Conservation (phyloP, 1,140 invertebrate species). For the Scaptodrosophila lebanonensis region DNA sequence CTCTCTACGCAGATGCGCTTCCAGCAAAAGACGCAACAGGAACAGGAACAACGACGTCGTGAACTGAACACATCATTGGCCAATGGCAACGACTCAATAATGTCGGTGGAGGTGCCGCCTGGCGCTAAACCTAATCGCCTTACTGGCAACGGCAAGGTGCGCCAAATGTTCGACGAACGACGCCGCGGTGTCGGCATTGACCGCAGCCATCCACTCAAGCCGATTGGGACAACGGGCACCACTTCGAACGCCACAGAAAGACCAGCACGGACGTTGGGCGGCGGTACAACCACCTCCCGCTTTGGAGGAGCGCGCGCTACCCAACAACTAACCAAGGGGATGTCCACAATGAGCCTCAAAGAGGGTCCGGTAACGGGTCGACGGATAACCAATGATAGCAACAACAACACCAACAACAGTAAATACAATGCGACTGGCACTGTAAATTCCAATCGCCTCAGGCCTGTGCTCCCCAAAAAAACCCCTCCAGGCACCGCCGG, state of each 20-base stretch:
- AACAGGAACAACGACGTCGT: constrained; percentile 53
- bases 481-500: constrained; percentile 25
- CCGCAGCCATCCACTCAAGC: constrained; percentile 88
- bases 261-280: not conserved
- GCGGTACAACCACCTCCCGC: not conserved
- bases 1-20: constrained; percentile 64
- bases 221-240: constrained; percentile 75
- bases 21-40: constrained; percentile 63
- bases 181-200: constrained; percentile 85
- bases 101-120: not conserved
- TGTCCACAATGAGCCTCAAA: constrained; percentile 36
- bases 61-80: constrained; percentile 31
- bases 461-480: constrained; percentile 47
- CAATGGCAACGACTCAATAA: not conserved
- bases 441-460: constrained; percentile 27
- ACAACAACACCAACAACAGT: constrained; percentile 35
- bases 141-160: constrained; percentile 78
- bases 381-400: constrained; percentile 34
- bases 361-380: constrained; percentile 17
- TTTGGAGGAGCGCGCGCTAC: not conserved
- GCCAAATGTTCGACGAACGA: constrained; percentile 89
- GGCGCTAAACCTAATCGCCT: constrained; percentile 28
- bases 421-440: constrained; percentile 29
- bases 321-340: constrained; percentile 34
- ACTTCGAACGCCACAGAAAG: constrained; percentile 3